Conservation (phyloP, 2,888 invertebrate genomes). For the Drosophila antonietae region DNA sequence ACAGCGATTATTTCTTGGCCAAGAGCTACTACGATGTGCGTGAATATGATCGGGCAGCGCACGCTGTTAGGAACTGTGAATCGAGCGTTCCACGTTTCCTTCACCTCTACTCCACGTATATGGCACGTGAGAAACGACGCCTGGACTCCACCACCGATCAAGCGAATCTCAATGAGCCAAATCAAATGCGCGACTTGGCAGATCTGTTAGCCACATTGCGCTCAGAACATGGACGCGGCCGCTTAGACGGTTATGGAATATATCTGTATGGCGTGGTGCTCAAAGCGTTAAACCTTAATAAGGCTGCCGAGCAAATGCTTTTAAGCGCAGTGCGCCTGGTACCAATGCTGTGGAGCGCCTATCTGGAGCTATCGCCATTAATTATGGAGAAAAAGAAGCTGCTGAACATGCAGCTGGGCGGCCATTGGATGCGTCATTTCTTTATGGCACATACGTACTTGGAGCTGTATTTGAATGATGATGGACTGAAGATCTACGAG, state of each 20-base stretch:
- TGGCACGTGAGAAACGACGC: slow-evolving; percentile 95
- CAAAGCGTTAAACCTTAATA: slow-evolving; percentile 92
- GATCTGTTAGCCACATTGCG: slow-evolving; percentile 87
- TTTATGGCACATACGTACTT: slow-evolving; percentile 96
- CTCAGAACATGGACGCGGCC: slow-evolving; percentile 86
- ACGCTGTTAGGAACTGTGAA: slow-evolving; percentile 90
- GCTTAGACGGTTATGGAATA: slow-evolving; percentile 93
- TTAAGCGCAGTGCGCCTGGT: slow-evolving; percentile 91
- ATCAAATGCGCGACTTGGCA: slow-evolving; percentile 85
- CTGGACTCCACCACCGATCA: slow-evolving; percentile 92
- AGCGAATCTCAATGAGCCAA: slow-evolving; percentile 83
- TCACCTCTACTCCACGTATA: slow-evolving; percentile 93
- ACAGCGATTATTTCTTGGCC: slow-evolving; percentile 91
- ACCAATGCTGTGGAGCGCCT: slow-evolving; percentile 97
- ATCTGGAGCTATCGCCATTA: slow-evolving; percentile 95
- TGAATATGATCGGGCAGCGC: slow-evolving; percentile 94
- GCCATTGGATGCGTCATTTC: slow-evolving; percentile 97
- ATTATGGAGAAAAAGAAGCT: slow-evolving; percentile 92
- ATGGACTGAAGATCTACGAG: slow-evolving; percentile 93
- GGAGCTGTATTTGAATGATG: slow-evolving; percentile 95
- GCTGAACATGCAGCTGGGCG: slow-evolving; percentile 88
- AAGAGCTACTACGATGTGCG: slow-evolving; percentile 95
- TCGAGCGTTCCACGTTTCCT: slow-evolving; percentile 92
- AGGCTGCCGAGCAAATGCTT: slow-evolving; percentile 91
- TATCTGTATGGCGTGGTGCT: slow-evolving; percentile 96